These are phyloP conservation scores for Gila robusta DNA, from an alignment of 2,797 vertebrate genomes.

Conservation along the genomic window DNA sequence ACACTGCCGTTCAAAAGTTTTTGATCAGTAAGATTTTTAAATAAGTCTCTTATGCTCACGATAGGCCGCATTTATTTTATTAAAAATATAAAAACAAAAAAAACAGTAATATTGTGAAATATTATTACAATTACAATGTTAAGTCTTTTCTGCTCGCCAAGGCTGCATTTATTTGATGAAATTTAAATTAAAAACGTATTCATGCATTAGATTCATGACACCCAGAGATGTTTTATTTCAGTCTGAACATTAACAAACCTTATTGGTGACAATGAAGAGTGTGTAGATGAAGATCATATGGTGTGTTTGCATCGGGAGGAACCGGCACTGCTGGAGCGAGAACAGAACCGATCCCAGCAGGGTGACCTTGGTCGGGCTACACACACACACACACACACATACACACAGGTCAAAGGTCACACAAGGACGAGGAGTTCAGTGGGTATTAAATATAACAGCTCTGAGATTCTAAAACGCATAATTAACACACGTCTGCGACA, in stretches of 20 bases:
- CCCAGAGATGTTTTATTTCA: neutral
- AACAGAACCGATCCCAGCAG: slow-evolving; percentile 94
- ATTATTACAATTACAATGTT: too few species aligned
- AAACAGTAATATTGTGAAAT: too few species aligned
- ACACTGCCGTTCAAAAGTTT: too few species aligned
- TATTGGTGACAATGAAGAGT: slow-evolving; percentile 85
- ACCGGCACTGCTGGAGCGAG: slow-evolving; percentile 85
- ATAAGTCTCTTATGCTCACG: too few species aligned
- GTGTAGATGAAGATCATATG: slow-evolving; percentile 93
- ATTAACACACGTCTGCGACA: neutral
- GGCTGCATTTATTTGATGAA: neutral
- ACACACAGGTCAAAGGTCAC: slow-evolving; percentile 40
- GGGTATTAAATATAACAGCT: neutral
- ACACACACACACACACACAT: slow-evolving; percentile 31
- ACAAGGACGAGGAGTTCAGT: neutral
- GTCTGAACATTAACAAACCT: slow-evolving; percentile 80
- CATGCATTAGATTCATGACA: neutral
- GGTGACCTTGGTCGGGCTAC: slow-evolving; percentile 91
- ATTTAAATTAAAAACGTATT: neutral
- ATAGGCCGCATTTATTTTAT: too few species aligned
- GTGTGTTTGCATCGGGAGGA: slow-evolving; percentile 85
- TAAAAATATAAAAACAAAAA: too few species aligned
- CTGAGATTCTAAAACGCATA: neutral
- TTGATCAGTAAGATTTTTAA: too few species aligned
- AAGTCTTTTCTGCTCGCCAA: neutral